Base-by-base conservation (phyloP, 2,888 invertebrate species). In the Apotomis turbidana region DNA sequence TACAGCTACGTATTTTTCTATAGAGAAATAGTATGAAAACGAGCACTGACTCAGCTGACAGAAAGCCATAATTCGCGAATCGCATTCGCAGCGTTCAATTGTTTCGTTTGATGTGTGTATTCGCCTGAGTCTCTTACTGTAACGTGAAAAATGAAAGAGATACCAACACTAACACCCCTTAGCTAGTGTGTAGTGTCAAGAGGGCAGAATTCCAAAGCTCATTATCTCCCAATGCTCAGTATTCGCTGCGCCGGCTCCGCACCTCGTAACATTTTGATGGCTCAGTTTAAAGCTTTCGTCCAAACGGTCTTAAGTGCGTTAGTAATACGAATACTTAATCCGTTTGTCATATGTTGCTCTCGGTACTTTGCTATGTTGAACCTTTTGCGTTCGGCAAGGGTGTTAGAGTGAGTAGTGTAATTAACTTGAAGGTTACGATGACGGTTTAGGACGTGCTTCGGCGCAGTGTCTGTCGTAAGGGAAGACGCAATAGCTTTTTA, bases 341-440 rank as follows among this genome's bases (percentile, higher is more conserved):
- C 44, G 12, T 6, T 38, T 63, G 15, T 52, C 15, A 41, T 15
- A 10, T 13, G 13, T 13, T 10, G 27, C 27, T 12, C 3, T 12
- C 27, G 12, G 12, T 27, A 12, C 12, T 5, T 3, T 46, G 44
- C 44, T 6, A 55, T 64, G 44, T 66, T n/a, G 27, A 44, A 66
- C 55, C 44, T 66, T 55, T 41, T 66, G 55, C 44, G 10, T n/a
- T n/a, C 55, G 41, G 41, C 41, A 27, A 55, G 44, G n/a, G n/a
- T 12, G n/a, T 15, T 15, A 27, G 55, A 44, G 46, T 27, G n/a
- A 15, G 46, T 15, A 5, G 13, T 64, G 54, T 55, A 66, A 66
- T 66, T 66, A 66, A 66, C 55, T 66, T 41, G 64, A 36, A 61
- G 5, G n/a, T 64, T 64, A 64, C 64, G 64, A 64, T 27, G 52